Base-by-base conservation (phyloP, 2,888 invertebrate species). In the Ptycholaimellus sp. region DNA sequence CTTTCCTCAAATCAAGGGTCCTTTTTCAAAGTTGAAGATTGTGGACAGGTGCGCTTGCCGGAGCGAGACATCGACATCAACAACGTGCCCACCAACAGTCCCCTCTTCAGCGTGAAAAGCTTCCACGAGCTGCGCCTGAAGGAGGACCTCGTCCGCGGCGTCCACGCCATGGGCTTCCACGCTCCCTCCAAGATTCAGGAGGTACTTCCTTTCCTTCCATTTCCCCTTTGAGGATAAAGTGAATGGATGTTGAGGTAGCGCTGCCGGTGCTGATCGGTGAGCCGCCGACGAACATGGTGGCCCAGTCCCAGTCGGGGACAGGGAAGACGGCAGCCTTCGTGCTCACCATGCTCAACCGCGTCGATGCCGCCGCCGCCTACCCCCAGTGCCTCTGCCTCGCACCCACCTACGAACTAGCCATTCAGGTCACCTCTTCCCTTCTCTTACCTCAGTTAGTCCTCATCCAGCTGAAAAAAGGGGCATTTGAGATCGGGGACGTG, bases 271-370 rank as follows among this genome's bases (percentile, higher is more conserved):
- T 93, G 19, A 62, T 93, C 31, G 82, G 82, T 17, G 76, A 82
- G 62, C 83, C 83, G 7, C 82, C 83, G 18, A 79, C 80, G 60
- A 93, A 93, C 62, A 76, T 93, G 74, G 90, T 93, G 52, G 93
- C 90, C 2, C 93, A 93, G 60, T 82, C 83, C 38, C 93, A 93
- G 58, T 85, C 83, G 32, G 93, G 93, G 40, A 93, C 90, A 38
- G 93, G 90, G 29, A 93, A 93, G 68, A 93, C 93, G 2, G 90
- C 90, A 30, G 87, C 90, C 7, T 93, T 93, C 66, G 79, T 83
- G 11, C 64, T 93, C 41, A 85, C 87, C 1, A 85, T 90, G 82
- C 62, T 93, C 25, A 82, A 79, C 53, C 69, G 87, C 53, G 80
- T 90, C 3, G 76, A 90, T 58, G 61, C 74, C 1, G 62, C 64